Conservation (phyloP, 2,797 vertebrate genomes). For the Sphenodon punctatus region DNA sequence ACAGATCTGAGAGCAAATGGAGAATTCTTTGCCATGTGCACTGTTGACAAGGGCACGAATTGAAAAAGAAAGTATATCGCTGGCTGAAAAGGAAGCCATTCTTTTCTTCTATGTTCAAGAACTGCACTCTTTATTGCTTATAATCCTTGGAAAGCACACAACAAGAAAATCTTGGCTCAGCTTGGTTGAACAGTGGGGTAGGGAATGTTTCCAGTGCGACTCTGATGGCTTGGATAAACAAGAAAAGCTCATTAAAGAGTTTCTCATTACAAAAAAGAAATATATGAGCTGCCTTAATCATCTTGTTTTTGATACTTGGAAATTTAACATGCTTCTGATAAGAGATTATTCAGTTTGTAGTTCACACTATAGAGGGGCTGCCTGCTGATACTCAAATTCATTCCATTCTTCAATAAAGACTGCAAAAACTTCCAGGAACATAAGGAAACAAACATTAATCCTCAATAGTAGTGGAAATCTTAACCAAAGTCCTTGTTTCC, state of each 20-base stretch:
- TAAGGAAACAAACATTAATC: background rate
- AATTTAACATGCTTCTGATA: background rate
- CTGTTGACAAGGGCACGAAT: background rate
- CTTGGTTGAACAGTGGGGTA: background rate
- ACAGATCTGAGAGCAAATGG: slow-evolving; percentile 9
- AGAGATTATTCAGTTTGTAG: background rate
- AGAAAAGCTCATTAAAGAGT: background rate
- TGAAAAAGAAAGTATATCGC: background rate
- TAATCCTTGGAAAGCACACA: background rate
- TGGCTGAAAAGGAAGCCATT: background rate
- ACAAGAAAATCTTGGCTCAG: background rate
- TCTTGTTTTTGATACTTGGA: background rate
- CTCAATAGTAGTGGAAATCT: background rate
- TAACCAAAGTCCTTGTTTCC: background rate
- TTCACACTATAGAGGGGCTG: background rate
- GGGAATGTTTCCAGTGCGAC: background rate
- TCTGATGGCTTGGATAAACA: background rate
- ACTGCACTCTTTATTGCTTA: background rate
- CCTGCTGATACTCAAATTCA: background rate
- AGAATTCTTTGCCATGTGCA: background rate
- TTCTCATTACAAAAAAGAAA: slow-evolving; percentile 8
- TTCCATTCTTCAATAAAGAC: background rate
- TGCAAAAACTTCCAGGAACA: background rate
- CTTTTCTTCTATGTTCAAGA: background rate
- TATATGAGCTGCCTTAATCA: background rate